Evolutionary conservation across 2,797 vertebrate species (phyloP).

Genomic region (Muraenolepis orangiensis): DNA sequence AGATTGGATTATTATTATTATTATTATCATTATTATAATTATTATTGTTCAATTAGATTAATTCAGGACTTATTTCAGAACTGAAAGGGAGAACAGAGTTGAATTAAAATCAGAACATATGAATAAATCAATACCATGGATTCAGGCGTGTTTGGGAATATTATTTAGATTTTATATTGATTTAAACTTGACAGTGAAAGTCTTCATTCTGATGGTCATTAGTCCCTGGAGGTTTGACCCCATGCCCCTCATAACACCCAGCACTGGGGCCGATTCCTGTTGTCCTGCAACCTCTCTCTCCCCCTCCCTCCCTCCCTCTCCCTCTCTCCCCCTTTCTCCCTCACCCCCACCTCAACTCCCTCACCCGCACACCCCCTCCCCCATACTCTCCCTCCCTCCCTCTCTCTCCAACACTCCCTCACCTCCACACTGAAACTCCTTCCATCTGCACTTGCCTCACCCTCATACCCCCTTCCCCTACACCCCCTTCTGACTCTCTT

Average conservation of each 20-base stretch:
- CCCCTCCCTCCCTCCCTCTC: no score
- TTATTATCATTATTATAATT: no score
- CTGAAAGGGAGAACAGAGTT: neutral
- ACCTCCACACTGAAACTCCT: neutral
- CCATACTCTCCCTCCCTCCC: slow-evolving; percentile 17
- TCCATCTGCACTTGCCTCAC: no score
- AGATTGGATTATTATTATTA: no score
- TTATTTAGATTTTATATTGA: no score
- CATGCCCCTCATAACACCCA: neutral
- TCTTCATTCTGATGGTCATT: neutral
- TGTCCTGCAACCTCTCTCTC: no score
- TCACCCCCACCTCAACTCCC: no score
- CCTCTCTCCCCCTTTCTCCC: no score
- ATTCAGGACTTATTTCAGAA: neutral
- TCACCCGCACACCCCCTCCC: neutral
- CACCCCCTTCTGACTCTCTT: slow-evolving; percentile 43
- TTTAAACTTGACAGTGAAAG: neutral
- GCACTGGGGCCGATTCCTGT: neutral
- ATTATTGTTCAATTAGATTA: neutral
- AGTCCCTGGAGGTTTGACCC: neutral
- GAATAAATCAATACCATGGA: neutral
- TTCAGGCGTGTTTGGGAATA: no score
- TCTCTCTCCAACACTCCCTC: no score
- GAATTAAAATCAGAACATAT: neutral
- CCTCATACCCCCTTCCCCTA: slow-evolving; percentile 21